Evolutionary conservation across 2,888 invertebrate genomes (phyloP).

Genomic region (Ferrisia virgata): DNA sequence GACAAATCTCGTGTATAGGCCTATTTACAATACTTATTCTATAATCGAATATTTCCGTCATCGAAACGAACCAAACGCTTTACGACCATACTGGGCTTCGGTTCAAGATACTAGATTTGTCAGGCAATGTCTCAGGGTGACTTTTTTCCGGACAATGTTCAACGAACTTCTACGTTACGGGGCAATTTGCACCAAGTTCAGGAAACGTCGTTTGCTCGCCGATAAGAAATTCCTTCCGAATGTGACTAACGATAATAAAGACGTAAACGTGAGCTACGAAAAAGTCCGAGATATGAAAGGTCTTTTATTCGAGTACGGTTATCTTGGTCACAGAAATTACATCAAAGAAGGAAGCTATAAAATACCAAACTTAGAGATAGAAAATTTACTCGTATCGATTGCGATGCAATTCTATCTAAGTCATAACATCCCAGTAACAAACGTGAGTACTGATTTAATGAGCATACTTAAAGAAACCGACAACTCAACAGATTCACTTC

Average conservation of each 20-base stretch:
- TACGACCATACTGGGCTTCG: neutral
- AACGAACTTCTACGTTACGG: neutral
- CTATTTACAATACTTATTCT: neutral
- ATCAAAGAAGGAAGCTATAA: neutral
- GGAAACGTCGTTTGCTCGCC: neutral
- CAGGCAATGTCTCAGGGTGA: neutral
- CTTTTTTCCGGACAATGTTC: neutral
- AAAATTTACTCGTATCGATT: neutral
- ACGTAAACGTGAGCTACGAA: neutral
- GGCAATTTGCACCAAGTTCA: neutral
- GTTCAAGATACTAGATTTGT: neutral
- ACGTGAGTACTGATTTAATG: neutral
- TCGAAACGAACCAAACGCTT: neutral
- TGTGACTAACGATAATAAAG: neutral
- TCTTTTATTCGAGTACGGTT: neutral
- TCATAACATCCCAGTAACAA: neutral
- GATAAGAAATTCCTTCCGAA: neutral
- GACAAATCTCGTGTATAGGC: neutral
- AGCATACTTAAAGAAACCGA: neutral
- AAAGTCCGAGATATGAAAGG: neutral
- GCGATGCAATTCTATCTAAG: neutral
- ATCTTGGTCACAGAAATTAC: neutral
- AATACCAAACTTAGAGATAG: neutral
- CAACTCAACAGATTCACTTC: neutral
- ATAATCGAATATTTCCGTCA: neutral